Conservation (phyloP, 2,888 invertebrate species). For the Microchrysa polita region DNA sequence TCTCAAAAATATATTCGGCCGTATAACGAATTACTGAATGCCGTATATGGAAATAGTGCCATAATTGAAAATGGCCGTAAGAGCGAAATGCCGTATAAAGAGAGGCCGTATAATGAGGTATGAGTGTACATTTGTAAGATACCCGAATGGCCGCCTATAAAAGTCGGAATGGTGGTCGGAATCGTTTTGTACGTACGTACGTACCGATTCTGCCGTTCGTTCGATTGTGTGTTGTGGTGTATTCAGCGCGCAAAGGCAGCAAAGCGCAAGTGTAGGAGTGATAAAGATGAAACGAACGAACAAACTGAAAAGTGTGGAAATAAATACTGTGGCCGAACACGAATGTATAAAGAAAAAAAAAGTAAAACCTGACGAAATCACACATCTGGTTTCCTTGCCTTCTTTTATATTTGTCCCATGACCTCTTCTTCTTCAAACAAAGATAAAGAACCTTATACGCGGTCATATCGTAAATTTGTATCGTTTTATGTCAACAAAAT, state of each 20-base stretch:
- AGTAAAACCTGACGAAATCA: slow-evolving; percentile 26
- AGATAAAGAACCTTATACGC: slow-evolving; percentile 10
- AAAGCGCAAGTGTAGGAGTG: slow-evolving; percentile 42
- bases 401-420: slow-evolving; percentile 15
- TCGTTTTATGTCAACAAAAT: no score
- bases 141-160: no score
- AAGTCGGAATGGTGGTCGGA: not conserved
- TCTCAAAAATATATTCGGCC: no score
- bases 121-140: no score
- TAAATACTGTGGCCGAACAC: no score
- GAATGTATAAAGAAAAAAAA: no score
- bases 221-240: slow-evolving; percentile 9
- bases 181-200: slow-evolving; percentile 8
- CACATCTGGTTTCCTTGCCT: not conserved
- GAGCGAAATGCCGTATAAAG: no score
- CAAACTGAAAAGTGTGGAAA: slow-evolving; percentile 20
- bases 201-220: slow-evolving; percentile 1
- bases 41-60: no score
- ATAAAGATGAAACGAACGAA: slow-evolving; percentile 9
- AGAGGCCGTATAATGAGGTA: no score
- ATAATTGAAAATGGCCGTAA: no score
- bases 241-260: not conserved
- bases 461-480: not conserved
- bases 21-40: no score
- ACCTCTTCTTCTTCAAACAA: no score